A percentile compares a stretch with the other conserved stretches of the same genome.
Conservation (phyloP, 2,113 vertebrate genomes). For the Vulpes vulpes region DNA sequence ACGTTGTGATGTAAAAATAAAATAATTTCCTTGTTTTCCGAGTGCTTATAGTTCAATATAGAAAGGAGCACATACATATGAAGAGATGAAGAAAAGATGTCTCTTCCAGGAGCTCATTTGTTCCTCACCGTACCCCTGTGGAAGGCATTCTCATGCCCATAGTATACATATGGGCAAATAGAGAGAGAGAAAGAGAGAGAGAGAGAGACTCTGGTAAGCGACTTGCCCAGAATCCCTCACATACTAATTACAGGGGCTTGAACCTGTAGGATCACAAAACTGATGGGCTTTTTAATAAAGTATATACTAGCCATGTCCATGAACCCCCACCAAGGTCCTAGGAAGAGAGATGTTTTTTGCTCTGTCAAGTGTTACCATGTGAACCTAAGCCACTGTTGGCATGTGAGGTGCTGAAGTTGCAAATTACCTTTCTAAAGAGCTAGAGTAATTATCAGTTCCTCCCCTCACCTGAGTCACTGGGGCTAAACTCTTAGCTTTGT, state of each 20-base stretch:
- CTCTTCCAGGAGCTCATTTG: background rate
- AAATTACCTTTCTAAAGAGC: slow-evolving; percentile 45
- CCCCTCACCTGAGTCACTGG: background rate
- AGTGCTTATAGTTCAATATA: background rate
- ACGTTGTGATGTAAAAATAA: background rate
- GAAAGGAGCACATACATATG: background rate
- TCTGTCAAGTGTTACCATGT: slow-evolving; percentile 4
- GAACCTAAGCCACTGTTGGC: slow-evolving; percentile 14
- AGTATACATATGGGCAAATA: slow-evolving; percentile 2
- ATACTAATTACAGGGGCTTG: background rate
- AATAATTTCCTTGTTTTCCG: background rate
- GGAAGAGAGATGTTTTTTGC: slow-evolving; percentile 45
- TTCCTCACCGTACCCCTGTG: background rate
- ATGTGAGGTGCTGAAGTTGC: slow-evolving; percentile 25
- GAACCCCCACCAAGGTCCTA: background rate
- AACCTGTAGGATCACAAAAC: background rate
- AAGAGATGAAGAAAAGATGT: background rate
- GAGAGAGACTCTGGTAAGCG: background rate
- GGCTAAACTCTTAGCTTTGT: slow-evolving; percentile 67
- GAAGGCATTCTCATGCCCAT: background rate
- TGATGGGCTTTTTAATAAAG: background rate
- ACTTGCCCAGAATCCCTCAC: background rate
- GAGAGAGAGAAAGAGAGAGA: background rate
- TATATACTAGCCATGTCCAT: background rate
- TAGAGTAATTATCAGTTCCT: slow-evolving; percentile 36